Conservation (phyloP, 1,140 invertebrate genomes). For the Diuraphis noxia region DNA sequence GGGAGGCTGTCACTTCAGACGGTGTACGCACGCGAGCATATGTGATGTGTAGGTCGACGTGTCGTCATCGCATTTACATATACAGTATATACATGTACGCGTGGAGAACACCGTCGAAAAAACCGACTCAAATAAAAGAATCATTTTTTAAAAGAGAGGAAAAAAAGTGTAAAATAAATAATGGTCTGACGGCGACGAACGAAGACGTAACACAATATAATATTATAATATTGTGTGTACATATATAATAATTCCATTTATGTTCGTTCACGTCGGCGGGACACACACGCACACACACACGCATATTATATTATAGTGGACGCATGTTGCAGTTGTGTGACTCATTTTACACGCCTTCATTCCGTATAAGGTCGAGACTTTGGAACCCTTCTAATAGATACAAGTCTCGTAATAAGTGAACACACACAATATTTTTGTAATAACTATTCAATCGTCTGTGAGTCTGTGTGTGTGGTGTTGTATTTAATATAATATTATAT, state of each 20-base stretch:
- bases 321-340: background rate
- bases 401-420: background rate
- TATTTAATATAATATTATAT: background rate
- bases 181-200: background rate
- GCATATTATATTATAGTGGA: background rate
- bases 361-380: conserved; percentile 11
- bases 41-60: background rate
- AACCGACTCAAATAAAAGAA: background rate
- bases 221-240: background rate
- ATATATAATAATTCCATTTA: conserved; percentile 30
- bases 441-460: background rate
- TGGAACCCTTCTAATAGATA: background rate
- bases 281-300: too few species aligned
- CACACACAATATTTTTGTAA: background rate
- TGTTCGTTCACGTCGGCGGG: background rate
- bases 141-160: background rate
- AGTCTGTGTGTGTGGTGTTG: too few species aligned
- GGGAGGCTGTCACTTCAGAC: background rate
- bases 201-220: conserved; percentile 9
- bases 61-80: background rate
- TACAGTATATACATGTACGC: background rate
- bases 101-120: background rate
- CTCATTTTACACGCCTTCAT: conserved; percentile 25
- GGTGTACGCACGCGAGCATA: too few species aligned
- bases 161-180: background rate